These are phyloP conservation scores for Erinaceus europaeus DNA, from an alignment of 2,113 vertebrate genomes.

Conservation along the genomic window DNA sequence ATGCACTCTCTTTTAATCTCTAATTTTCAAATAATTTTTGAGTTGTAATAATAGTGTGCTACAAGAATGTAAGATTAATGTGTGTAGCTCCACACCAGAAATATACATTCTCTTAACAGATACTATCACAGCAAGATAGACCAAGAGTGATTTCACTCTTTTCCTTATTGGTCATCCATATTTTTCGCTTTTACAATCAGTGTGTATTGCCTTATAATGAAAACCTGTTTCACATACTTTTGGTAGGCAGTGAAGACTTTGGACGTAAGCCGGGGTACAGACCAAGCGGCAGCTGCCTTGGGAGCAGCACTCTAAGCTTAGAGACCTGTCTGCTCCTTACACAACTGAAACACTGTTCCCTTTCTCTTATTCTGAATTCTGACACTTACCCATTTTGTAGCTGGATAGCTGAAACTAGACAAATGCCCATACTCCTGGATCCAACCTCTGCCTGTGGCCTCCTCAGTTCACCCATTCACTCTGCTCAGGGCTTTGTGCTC, in stretches of 20 bases:
- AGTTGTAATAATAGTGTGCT: too few species aligned
- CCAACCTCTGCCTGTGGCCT: background rate
- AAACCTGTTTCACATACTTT: too few species aligned
- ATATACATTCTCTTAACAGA: background rate
- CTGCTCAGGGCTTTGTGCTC: background rate
- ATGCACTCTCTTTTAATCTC: too few species aligned
- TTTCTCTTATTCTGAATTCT: slow-evolving; percentile 16
- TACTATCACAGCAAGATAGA: background rate
- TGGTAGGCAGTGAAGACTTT: too few species aligned
- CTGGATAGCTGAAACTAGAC: background rate
- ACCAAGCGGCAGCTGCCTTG: background rate
- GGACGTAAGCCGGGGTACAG: too few species aligned
- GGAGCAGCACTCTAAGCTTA: too few species aligned
- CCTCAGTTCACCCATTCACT: background rate
- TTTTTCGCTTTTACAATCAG: slow-evolving; percentile 14
- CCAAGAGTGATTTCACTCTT: background rate
- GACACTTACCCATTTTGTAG: background rate
- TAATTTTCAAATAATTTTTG: too few species aligned
- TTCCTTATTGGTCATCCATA: background rate
- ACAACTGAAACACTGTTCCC: slow-evolving; percentile 6
- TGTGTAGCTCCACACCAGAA: too few species aligned
- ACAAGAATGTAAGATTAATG: too few species aligned
- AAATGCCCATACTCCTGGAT: background rate
- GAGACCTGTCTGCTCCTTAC: background rate
- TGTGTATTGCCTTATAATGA: background rate